Conservation (phyloP, 2,113 vertebrate genomes). For the Orycteropus afer region DNA sequence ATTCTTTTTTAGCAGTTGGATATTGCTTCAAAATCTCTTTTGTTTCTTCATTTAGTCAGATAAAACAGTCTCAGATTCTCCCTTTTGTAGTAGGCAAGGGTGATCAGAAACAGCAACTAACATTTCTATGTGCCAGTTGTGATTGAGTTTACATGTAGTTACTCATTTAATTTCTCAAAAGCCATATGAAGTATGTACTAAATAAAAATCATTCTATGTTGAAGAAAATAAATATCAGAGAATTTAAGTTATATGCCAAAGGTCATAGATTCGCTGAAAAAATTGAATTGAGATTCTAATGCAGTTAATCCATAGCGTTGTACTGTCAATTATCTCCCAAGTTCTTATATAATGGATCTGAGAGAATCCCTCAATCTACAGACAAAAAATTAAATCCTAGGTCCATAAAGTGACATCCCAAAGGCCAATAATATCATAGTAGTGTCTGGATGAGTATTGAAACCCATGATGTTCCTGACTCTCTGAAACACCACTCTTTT, state of each 20-base stretch:
- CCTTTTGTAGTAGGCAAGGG: not conserved
- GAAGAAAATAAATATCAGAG: not conserved
- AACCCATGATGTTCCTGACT: not conserved
- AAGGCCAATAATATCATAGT: not conserved
- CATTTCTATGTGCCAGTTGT: not conserved
- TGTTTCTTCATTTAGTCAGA: not conserved
- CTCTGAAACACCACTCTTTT: not conserved
- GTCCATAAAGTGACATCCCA: not conserved
- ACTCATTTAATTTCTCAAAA: conserved; percentile 33
- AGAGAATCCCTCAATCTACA: not conserved
- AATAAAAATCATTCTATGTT: not conserved
- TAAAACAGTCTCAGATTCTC: not conserved
- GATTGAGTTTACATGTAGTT: not conserved
- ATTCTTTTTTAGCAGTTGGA: not conserved
- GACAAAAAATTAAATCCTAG: not conserved
- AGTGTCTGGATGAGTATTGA: not conserved
- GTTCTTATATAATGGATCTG: not conserved
- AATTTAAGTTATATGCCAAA: not conserved
- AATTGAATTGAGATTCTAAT: not conserved
- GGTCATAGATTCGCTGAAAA: not conserved
- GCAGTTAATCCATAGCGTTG: not conserved
- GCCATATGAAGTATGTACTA: not conserved
- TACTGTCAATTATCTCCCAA: not conserved
- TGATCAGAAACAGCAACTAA: not conserved
- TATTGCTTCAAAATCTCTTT: not conserved